A percentile compares a stretch with the other conserved stretches of the same genome.
Conservation (phyloP, 2,888 invertebrate species). For the Timema cristinae region DNA sequence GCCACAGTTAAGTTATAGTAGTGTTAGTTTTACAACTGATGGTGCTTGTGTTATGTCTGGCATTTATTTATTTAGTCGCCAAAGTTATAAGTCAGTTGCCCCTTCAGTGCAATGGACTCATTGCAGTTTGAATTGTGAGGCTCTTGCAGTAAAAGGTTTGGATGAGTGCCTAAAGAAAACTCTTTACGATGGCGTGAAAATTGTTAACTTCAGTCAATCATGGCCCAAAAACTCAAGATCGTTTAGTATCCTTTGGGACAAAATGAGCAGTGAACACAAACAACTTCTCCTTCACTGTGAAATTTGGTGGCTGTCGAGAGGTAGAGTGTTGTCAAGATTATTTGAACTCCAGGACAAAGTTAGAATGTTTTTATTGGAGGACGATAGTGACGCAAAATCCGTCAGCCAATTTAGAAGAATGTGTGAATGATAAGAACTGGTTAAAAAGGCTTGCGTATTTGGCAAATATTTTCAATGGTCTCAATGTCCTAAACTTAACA, state of each 20-base stretch:
- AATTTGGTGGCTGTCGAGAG: conserved; percentile 11
- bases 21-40: not conserved
- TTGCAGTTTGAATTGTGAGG: not conserved
- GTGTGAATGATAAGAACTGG: not conserved
- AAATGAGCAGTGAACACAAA: conserved; percentile 18
- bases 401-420: not conserved
- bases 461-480: not conserved
- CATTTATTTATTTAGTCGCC: no score
- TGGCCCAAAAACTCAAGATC: not conserved
- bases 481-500: not conserved
- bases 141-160: conserved; percentile 10
- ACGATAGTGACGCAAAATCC: not conserved
- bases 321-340: not conserved
- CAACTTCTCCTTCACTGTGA: conserved; percentile 21
- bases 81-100: not conserved
- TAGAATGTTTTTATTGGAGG: not conserved
- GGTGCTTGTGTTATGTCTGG: no score
- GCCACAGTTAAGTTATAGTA: not conserved
- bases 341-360: conserved; percentile 9
- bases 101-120: conserved; percentile 1
- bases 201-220: not conserved
- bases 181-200: not conserved
- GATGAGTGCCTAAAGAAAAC: conserved; percentile 13
- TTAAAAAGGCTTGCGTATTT: conserved; percentile 4
- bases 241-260: not conserved